Base-by-base conservation (phyloP, 2,888 invertebrate genomes). In the Chymomyza amoena region DNA sequence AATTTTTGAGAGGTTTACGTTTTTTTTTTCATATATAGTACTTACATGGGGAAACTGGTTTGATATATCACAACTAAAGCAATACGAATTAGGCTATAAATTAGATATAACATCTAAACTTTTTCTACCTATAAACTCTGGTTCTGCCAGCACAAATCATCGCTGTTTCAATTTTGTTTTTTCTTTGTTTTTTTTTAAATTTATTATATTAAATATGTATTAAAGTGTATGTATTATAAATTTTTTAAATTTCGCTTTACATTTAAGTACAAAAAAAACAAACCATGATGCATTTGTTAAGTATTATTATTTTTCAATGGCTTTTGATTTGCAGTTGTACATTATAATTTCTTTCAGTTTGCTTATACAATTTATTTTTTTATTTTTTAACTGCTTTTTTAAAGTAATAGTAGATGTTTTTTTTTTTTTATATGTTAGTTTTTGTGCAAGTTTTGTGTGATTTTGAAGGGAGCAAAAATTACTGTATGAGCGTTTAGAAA, bases 401-500 rank as follows among this genome's bases (percentile, higher is more conserved):
- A 84, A 84, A 86, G 87, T 84, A 86, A 84, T 86, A 84, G 79
- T 80, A 67, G 69, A 65, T 72, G 69, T 72, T 60, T 71, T 59
- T 75, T 4, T 32, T 7, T 32, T 32, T 32, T 32, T 6, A n/a
- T n/a, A 7, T 32, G 2, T 2, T 32, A 65, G 68, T 64, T 32
- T 65, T 36, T 36, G 56, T 64, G 60, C 63, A 52, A 54, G 28
- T 67, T 60, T 57, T 60, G 57, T 52, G 68, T 69, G 61, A 69
- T 16, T 70, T 50, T 68, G 64, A 66, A 45, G 52, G 69, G 83
- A 83, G 79, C 85, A 83, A 82, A 83, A 78, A 72, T 50, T 18
- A n/a, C 78, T 78, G 81, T 80, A 75, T 80, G 81, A 83, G 87
- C 83, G 28, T 68, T 76, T 80, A 84, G 87, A 87, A 84, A 84